phyloP scores from a whole-genome alignment of 2,113 vertebrate species.

The Tretioscincus oriximinensis region DNA sequence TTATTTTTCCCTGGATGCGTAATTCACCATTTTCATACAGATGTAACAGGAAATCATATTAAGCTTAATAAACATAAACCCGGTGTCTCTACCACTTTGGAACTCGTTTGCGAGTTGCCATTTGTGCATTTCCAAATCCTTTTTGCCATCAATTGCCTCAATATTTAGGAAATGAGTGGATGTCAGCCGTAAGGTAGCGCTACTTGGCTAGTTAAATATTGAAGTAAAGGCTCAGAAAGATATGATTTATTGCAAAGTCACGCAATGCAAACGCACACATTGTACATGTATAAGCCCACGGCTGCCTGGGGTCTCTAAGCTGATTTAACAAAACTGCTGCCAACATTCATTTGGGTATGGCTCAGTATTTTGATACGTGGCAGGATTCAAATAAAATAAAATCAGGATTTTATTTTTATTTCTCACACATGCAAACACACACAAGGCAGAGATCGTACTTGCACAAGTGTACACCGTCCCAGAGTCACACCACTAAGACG shows the following conservation, averaged over 20 bases:
- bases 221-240: conserved; percentile 10
- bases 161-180: conserved; percentile 13
- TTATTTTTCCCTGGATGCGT: too few relatives aligned
- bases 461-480: too few relatives aligned
- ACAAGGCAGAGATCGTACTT: too few relatives aligned
- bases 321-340: conserved; percentile 4
- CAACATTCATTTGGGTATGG: conserved; percentile 5
- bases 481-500: too few relatives aligned
- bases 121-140: not conserved
- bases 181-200: not conserved
- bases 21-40: too few relatives aligned
- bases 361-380: not conserved
- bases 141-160: conserved; percentile 11
- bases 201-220: conserved; percentile 25
- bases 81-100: not conserved
- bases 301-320: not conserved
- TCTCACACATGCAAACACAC: not conserved
- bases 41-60: too few relatives aligned
- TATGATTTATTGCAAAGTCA: conserved; percentile 9
- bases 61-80: too few relatives aligned
- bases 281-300: conserved; percentile 7
- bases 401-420: not conserved
- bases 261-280: not conserved
- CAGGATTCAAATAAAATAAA: not conserved
- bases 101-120: not conserved